Evolutionary conservation across 2,113 vertebrate genomes (phyloP).

Genomic region (Tupaia tana): DNA sequence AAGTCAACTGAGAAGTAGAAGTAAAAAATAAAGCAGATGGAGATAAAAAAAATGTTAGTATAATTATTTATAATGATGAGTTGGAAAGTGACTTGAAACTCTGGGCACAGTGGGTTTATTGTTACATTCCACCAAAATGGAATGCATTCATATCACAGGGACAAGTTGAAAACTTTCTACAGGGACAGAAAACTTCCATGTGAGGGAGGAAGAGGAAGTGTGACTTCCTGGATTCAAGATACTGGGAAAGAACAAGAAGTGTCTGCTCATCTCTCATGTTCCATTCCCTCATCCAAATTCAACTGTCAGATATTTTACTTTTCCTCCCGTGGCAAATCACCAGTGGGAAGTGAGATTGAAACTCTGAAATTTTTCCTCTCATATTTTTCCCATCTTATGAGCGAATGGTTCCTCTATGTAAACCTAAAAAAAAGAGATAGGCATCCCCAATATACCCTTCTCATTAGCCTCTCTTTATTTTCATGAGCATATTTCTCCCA

Average conservation of each 20-base stretch:
- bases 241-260: background rate
- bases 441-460: background rate
- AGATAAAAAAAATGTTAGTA: constrained; percentile 11
- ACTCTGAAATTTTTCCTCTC: too few relatives aligned
- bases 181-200: background rate
- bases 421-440: background rate
- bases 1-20: constrained; percentile 8
- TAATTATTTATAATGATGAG: constrained; percentile 45
- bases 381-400: background rate
- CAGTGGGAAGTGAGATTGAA: background rate
- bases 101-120: background rate
- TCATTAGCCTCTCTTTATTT: background rate
- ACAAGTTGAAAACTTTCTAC: background rate
- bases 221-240: background rate
- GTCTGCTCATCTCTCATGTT: background rate
- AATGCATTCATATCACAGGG: background rate
- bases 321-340: background rate
- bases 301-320: background rate
- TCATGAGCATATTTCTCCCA: background rate
- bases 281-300: background rate
- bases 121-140: background rate
- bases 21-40: constrained; percentile 25
- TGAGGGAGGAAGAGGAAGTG: background rate
- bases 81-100: constrained; percentile 40
- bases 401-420: background rate